Percentiles rank a stretch among this genome's conserved stretches.
Conservation (phyloP, 30 jellyfish, hydroid and myxozoan genomes). For the Catostylus mosaicus region DNA sequence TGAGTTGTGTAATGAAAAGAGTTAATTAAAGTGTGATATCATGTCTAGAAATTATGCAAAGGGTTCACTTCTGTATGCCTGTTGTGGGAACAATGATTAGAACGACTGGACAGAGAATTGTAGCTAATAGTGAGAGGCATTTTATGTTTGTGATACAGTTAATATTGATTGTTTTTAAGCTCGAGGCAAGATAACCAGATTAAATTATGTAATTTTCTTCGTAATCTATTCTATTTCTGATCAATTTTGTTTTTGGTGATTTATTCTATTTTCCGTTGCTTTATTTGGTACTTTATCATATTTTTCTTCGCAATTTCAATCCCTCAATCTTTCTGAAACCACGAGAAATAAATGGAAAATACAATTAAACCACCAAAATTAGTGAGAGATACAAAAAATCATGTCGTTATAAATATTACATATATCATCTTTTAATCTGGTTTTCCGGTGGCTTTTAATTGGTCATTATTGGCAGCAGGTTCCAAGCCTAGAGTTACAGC, state of each 20-base stretch:
- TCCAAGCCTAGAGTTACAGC: neutral
- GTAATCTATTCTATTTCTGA: too few relatives aligned
- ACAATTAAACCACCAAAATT: neutral
- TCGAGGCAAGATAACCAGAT: neutral
- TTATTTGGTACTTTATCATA: neutral
- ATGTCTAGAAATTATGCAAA: too few relatives aligned
- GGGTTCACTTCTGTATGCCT: too few relatives aligned
- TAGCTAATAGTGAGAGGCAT: neutral
- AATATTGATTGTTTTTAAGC: neutral
- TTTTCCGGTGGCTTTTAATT: neutral
- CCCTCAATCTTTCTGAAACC: neutral
- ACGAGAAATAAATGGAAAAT: neutral
- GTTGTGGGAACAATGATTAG: too few relatives aligned
- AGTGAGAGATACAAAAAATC: neutral
- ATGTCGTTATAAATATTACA: neutral
- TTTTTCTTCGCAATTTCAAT: neutral
- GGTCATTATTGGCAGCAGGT: neutral
- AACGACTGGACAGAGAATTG: neutral
- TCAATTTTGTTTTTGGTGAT: too few relatives aligned
- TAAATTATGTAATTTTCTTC: too few relatives aligned
- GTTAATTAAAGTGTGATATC: too few relatives aligned
- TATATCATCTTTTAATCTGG: neutral
- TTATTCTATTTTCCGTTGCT: too few relatives aligned
- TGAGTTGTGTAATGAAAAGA: too few relatives aligned
- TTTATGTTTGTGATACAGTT: neutral